Evolutionary conservation across 2,797 vertebrate species (phyloP), one percentile per base, ranked within the genome.

Genomic region (Alauda arvensis): DNA sequence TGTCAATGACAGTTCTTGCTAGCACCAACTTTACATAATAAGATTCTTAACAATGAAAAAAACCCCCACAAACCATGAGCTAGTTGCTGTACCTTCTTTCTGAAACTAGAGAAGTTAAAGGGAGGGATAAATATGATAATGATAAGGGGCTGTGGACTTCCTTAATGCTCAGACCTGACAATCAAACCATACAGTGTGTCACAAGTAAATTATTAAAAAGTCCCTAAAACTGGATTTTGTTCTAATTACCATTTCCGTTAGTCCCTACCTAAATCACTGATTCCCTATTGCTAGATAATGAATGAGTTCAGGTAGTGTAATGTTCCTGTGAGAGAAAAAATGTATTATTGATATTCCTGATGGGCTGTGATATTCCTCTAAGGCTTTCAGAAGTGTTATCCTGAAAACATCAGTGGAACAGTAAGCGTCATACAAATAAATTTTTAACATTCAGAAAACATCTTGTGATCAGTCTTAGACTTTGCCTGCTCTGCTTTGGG

Each of bases 1-100:
- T 95, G 62, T 87, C 84, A 89, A 49, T 93, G 78, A 48, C 95
- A 95, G 80, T 94, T 94, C 89, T 76, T 91, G 45, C 79, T 92
- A 72, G 89, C 40, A 59, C 59, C 79, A 62, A n/a, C 69, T 95
- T 93, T 82, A 48, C 45, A 76, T 91, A 95, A 88, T 81, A 90
- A 89, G 82, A 87, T 75, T 46, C 52, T 85, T 88, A 86, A 34
- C 62, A 92, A 39, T 68, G 18, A 46, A 79, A 83, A 87, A 85
- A 74, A 25, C n/a, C 4, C 0, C 0, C 19, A 69, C 39, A 55
- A 24, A n/a, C 6, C 43, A 28, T 33, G 53, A 92, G 57, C 77
- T 93, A 92, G 92, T 94, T 95, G 77, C 71, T 83, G 56, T 72
- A 75, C 61, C 59, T 90, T 88, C 49, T n/a, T 94, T 93, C 65